Evolutionary conservation across 2,888 invertebrate species (phyloP), one percentile per base, ranked within the genome.

Genomic region (Bellardia bayeri): DNA sequence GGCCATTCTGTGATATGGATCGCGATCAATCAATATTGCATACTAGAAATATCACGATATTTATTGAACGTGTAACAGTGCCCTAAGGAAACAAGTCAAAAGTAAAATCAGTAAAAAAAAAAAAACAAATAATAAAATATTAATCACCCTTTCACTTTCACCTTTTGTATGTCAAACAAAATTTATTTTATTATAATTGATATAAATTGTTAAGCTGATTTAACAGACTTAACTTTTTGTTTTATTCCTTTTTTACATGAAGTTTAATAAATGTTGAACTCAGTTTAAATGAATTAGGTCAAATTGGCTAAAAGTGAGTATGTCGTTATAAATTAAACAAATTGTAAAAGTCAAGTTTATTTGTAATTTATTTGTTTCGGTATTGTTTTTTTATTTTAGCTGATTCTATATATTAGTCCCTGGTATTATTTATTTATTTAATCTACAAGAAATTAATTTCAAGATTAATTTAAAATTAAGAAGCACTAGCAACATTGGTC

Each of bases 271-370:
- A 61, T 61, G 13, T 61, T 61, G 33, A 37, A 33, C 61, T 14
- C 7, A 61, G 14, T 6, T 33, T 13, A 61, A 30, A 1, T 13
- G 23, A 23, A 23, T 14, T 61, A 37, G 42, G 42, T 42, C 8
- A 23, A 16, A 4, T 33, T 61, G 30, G 61, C 33, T 30, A 5
- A 42, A 64, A 30, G 40, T 14, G 30, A 49, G 14, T 51, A 51
- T n/a, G 30, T 75, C n/a, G 51, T 49, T 63, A 75, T 64, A 64
- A 51, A 75, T 63, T 51, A 63, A 64, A 37, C 37, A 63, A 37
- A 51, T 14, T 69, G 68, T 33, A 14, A 7, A 7, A 69, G 49
- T 33, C 30, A 42, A 45, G 56, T n/a, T 23, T 40, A 74, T 58
- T 23, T 42, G 56, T 30, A 68, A 40, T 78, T 66, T 42, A 42